These are phyloP conservation scores for Nomada ferruginata DNA, from an alignment of 2,888 invertebrate species.

Conservation along the genomic window DNA sequence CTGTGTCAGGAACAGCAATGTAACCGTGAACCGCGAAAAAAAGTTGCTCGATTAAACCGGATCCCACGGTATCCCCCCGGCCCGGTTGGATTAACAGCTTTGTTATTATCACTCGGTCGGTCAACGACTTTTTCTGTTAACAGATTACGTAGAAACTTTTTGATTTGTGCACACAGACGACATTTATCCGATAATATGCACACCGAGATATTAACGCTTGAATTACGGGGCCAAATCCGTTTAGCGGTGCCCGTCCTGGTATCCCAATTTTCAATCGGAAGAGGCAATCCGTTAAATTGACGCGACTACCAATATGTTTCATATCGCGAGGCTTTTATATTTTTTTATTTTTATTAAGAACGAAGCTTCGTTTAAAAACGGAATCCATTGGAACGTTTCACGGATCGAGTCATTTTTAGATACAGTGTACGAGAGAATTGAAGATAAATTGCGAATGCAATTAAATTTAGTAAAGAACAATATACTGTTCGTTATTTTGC, in stretches of 20 bases:
- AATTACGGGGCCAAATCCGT: slow-evolving; percentile 46
- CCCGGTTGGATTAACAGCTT: slow-evolving; percentile 54
- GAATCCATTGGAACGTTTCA: neutral
- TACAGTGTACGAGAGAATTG: no score
- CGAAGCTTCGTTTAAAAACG: neutral
- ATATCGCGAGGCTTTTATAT: slow-evolving; percentile 9
- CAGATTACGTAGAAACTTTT: slow-evolving; percentile 52
- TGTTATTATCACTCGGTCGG: slow-evolving; percentile 52
- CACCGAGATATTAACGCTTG: slow-evolving; percentile 41
- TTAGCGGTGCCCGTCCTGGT: slow-evolving; percentile 27
- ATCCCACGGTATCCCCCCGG: slow-evolving; percentile 50
- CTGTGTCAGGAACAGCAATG: slow-evolving; percentile 69
- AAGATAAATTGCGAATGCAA: no score
- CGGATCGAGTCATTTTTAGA: no score
- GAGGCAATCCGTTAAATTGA: slow-evolving; percentile 32
- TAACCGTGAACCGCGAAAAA: slow-evolving; percentile 62
- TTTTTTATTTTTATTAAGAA: neutral
- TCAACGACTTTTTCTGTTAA: slow-evolving; percentile 45
- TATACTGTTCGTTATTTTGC: no score
- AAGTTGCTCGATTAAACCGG: slow-evolving; percentile 71
- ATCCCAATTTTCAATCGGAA: slow-evolving; percentile 20
- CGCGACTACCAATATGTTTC: slow-evolving; percentile 23
- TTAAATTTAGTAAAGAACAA: no score
- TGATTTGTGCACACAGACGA: slow-evolving; percentile 35
- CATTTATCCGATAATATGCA: slow-evolving; percentile 56